phyloP scores from a whole-genome alignment of 2,113 vertebrate genomes.

The Ammodytes marinus region DNA sequence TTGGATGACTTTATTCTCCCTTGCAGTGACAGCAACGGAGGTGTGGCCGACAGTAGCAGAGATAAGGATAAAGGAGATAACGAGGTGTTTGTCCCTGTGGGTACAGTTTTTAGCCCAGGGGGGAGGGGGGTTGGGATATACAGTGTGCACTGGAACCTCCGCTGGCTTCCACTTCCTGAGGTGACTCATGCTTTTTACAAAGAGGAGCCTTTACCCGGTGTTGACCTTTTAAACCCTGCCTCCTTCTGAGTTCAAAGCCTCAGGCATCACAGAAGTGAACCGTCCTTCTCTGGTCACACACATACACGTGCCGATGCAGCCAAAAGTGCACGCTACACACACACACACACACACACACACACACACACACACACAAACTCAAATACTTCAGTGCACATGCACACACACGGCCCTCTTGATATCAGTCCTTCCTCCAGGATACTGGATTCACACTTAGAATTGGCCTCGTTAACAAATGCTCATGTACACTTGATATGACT shows the following conservation, averaged over 20 bases:
- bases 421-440: not conserved
- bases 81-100: conserved; percentile 53
- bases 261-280: conserved; percentile 37
- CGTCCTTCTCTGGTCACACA: conserved; percentile 11
- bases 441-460: conserved; percentile 37
- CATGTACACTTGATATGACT: not conserved
- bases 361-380: not conserved
- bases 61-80: conserved; percentile 58
- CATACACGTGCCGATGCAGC: not conserved
- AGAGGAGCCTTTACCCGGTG: conserved; percentile 31
- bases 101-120: conserved; percentile 41
- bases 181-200: conserved; percentile 47
- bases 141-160: conserved; percentile 16
- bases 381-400: not conserved
- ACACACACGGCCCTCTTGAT: not conserved
- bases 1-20: conserved; percentile 68
- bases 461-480: conserved; percentile 26
- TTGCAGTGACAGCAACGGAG: conserved; percentile 19
- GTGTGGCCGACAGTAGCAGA: conserved; percentile 41
- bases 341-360: not conserved
- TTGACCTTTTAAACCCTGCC: conserved; percentile 58
- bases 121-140: not conserved
- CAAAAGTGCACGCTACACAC: not conserved
- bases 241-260: conserved; percentile 38
- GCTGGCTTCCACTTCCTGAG: conserved; percentile 37